Evolutionary conservation across 37 sponge, comb jelly and placozoan species (phyloP).

Genomic region (Mnemiopsis leidyi): DNA sequence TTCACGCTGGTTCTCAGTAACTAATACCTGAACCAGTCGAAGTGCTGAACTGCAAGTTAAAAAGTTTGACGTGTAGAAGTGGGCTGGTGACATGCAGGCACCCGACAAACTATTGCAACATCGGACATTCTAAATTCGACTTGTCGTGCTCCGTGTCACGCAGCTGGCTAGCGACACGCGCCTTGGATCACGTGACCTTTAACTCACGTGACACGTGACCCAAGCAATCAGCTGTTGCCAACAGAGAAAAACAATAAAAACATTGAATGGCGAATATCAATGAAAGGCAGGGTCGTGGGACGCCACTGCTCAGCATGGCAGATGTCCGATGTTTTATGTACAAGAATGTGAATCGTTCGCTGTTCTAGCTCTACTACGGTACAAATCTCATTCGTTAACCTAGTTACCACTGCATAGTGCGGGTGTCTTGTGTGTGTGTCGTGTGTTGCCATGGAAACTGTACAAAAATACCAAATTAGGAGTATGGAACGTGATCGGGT

Average conservation of each 20-base stretch:
- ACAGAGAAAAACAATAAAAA: conserved; percentile 32
- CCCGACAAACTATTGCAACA: background rate
- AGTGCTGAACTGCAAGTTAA: background rate
- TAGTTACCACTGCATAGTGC: background rate
- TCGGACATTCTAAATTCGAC: background rate
- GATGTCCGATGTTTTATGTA: background rate
- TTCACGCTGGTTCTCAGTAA: background rate
- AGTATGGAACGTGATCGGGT: background rate
- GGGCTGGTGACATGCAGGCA: background rate
- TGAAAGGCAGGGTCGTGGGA: background rate
- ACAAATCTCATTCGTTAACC: background rate
- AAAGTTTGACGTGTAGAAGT: background rate
- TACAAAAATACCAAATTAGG: conserved; percentile 53
- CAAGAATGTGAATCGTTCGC: background rate
- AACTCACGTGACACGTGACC: background rate
- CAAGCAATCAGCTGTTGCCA: conserved; percentile 39
- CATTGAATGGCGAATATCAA: background rate
- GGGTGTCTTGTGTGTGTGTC: background rate
- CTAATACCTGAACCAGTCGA: background rate
- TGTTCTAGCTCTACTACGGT: background rate
- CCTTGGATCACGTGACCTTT: background rate
- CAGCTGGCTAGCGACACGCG: background rate
- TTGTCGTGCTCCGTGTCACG: conserved; percentile 14
- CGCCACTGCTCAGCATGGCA: no score
- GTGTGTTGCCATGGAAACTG: conserved; percentile 23